These are phyloP conservation scores for Arizona elegans DNA, from an alignment of 2,113 vertebrate genomes.

Conservation along the genomic window DNA sequence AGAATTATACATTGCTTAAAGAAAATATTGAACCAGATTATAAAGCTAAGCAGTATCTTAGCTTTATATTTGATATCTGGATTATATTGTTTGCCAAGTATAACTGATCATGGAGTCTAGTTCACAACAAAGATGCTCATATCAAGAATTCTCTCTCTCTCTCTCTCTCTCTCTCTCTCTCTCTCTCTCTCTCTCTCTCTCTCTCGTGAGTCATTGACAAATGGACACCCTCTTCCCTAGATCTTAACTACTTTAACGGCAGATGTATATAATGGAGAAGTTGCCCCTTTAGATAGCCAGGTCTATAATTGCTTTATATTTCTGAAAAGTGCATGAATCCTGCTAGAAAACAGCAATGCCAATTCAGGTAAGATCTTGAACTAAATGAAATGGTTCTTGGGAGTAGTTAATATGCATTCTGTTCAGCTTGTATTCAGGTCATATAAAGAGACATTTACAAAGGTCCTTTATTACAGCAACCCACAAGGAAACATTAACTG, in stretches of 20 bases:
- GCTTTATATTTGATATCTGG: background rate
- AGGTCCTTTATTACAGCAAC: background rate
- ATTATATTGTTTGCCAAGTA: background rate
- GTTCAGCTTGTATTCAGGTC: background rate
- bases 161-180: too few species aligned
- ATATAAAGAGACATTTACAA: background rate
- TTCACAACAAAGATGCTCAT: background rate
- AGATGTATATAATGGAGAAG: background rate
- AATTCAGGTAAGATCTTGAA: background rate
- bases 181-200: too few species aligned
- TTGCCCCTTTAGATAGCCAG: background rate
- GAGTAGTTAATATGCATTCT: background rate
- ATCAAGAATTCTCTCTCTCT: background rate
- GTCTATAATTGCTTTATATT: background rate
- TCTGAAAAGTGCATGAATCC: background rate
- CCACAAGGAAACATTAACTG: background rate
- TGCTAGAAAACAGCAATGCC: background rate
- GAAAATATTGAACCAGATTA: background rate
- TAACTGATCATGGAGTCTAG: background rate
- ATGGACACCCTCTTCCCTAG: background rate
- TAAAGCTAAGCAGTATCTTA: background rate
- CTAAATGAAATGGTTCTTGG: background rate
- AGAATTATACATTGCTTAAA: background rate
- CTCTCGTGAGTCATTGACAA: background rate
- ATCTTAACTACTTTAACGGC: background rate